Evolutionary conservation across 2,113 vertebrate species (phyloP).

Genomic region (Cyprinodon variegatus): DNA sequence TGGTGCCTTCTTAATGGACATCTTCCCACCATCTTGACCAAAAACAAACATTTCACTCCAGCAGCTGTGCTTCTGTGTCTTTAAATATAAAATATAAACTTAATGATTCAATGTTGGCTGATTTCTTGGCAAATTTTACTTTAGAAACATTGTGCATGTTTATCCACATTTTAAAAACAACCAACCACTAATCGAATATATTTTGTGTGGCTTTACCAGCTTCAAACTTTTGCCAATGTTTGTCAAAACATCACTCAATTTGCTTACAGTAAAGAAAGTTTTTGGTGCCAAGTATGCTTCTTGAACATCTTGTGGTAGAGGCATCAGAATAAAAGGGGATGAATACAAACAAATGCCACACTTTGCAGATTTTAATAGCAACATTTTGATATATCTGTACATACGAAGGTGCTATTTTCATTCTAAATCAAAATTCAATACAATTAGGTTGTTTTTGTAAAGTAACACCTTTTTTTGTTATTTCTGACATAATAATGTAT

Average conservation of each 20-base stretch:
- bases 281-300: neutral
- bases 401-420: too few species aligned
- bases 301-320: too few species aligned
- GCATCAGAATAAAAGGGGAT: neutral
- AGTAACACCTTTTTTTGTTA: too few species aligned
- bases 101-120: neutral
- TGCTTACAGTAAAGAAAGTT: neutral
- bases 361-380: neutral
- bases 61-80: too few species aligned
- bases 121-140: neutral
- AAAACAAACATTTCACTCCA: neutral
- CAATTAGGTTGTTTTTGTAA: neutral
- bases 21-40: neutral
- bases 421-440: neutral
- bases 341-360: neutral
- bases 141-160: neutral
- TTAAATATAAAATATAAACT: neutral
- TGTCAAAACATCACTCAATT: too few species aligned
- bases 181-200: neutral
- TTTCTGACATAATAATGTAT: too few species aligned
- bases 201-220: neutral
- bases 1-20: constrained; percentile 8
- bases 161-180: neutral
- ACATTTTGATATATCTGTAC: neutral
- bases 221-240: too few species aligned